These are phyloP conservation scores for Morbakka virulenta DNA, from an alignment of 30 jellyfish, hydroid and myxozoan genomes.

Conservation along the genomic window DNA sequence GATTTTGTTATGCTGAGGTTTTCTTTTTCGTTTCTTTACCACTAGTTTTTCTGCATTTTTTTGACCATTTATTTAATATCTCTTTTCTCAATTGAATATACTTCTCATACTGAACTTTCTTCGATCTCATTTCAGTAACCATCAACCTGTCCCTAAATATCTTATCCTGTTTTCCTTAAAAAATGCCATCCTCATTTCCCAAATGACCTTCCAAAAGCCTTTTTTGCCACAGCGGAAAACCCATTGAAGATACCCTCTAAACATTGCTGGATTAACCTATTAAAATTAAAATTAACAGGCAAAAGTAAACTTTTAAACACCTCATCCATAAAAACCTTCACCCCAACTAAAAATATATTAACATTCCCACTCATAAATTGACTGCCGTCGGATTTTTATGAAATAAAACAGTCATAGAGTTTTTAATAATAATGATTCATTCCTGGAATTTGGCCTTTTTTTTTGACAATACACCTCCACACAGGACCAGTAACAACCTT, in stretches of 20 bases:
- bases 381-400: neutral
- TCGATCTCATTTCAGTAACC: constrained; percentile 3
- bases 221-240: constrained; percentile 29
- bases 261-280: constrained; percentile 12
- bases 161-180: neutral
- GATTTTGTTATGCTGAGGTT: too few relatives aligned
- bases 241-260: constrained; percentile 21
- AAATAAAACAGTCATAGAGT: neutral
- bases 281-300: neutral
- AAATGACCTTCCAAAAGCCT: constrained; percentile 38
- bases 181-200: constrained; percentile 14
- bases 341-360: neutral
- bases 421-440: constrained; percentile 3
- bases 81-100: neutral
- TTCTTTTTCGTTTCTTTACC: too few relatives aligned
- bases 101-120: neutral
- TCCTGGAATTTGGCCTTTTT: neutral
- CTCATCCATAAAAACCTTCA: neutral
- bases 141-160: neutral
- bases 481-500: constrained; percentile 19
- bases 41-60: neutral
- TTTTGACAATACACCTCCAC: too few relatives aligned
- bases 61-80: neutral
- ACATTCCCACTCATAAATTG: constrained; percentile 2
- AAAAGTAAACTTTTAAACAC: neutral